Conservation (phyloP, 2,797 vertebrate genomes). For the Nothura maculosa region DNA sequence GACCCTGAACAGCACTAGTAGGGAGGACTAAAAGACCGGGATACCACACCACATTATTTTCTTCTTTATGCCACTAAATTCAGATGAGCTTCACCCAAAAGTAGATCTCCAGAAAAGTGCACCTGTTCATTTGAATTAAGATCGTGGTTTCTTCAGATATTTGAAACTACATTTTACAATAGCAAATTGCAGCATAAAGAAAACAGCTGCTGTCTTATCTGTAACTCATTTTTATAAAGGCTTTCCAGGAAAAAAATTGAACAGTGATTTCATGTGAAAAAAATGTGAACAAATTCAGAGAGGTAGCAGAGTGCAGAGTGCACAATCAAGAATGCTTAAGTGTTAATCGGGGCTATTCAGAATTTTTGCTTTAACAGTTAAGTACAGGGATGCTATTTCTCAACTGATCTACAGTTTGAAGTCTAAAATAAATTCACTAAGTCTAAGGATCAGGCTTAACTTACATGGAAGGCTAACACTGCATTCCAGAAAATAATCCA, state of each 20-base stretch:
- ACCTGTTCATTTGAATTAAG: background rate
- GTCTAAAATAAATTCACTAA: slow-evolving; percentile 47
- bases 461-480: slow-evolving; percentile 37
- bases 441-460: slow-evolving; percentile 54
- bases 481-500: slow-evolving; percentile 73
- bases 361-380: background rate
- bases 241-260: background rate
- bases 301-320: background rate
- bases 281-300: background rate
- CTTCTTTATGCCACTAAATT: background rate
- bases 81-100: background rate
- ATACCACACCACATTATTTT: background rate
- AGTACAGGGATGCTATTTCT: background rate
- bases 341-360: background rate
- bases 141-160: background rate
- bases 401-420: slow-evolving; percentile 1
- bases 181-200: background rate
- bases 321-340: background rate
- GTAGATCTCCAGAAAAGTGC: background rate
- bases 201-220: background rate
- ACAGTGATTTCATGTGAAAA: background rate
- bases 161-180: background rate
- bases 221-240: background rate
- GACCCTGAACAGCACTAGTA: background rate
- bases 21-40: background rate